Evolutionary conservation across 2,113 vertebrate species (phyloP), one percentile per base, ranked within the genome.

Genomic region (Dolichallabes microphthalmus): DNA sequence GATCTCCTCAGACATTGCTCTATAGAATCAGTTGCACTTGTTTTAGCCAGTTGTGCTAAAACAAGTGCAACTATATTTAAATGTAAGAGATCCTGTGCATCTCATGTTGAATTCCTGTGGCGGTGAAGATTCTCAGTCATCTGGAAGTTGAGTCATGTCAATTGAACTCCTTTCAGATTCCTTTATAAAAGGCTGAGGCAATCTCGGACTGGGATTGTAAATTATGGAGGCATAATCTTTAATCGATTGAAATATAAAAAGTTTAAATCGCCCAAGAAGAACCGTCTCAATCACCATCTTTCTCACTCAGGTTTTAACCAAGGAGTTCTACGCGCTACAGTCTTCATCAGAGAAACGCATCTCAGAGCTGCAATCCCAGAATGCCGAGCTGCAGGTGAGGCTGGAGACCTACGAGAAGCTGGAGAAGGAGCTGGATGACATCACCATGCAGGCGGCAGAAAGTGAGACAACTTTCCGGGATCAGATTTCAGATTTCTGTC

Each of bases 311-410:
- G 95, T 99, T 88, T 94, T 98, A 92, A 99, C 97, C 22, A 98
- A 98, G 91, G 98, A 99, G 92, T 99, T 98, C 94, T 99, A 99
- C 58, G 93, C 94, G 87, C 96, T 99, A 82, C 97, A 99, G 92
- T 92, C 96, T n/a, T 95, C 96, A 80, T 97, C 97, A 86, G 97
- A 99, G 93, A 97, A 96, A 90, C 95, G 93, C 32, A 91, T 94
- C 91, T 93, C 92, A 17, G 97, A 98, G 92, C 96, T 99, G 87
- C 96, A 96, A 17, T 91, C 96, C 81, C 97, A 96, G 89, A 97
- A 96, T 90, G 94, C 96, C 17, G 97, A 99, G 80, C 94, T 95
- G 91, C 95, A 96, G 11, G 93, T 95, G 83, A 95, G 95, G 52
- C 94, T 99, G 84, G 94, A 97, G 91, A 96, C 96, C 27, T 99